Base-by-base conservation (phyloP, 2,888 invertebrate genomes). In the Apodemia zela region DNA sequence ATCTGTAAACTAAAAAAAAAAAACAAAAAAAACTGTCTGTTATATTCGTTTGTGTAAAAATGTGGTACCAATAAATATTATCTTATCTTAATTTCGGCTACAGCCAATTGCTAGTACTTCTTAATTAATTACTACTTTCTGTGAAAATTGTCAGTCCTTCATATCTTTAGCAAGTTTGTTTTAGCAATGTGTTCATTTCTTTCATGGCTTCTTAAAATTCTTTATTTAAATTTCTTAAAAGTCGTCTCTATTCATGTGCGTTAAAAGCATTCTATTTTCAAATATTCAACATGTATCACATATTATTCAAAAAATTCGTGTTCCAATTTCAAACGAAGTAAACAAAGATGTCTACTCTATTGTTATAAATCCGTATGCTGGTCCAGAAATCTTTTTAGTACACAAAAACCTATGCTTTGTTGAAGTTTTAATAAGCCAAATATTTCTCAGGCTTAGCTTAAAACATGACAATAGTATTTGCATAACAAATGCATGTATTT, bases 271-370 rank as follows among this genome's bases (percentile, higher is more conserved):
- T 21, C 51, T 51, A 51, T 51, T 25, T 51, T 21, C 51, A 51
- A 51, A 51, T 51, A 13, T 51, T 21, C 21, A 11, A 51, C 17
- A 51, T 51, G 51, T 51, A 51, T 51, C 51, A 51, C 51, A 51
- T 51, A 18, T 38, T 38, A 38, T 51, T 51, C 51, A 51, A 2
- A 51, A 51, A 51, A 51, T 51, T 51, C 51, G 11, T 51, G 51
- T 51, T 51, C 51, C 51, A 51, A 51, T 51, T 51, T 51, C 51
- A 51, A 51, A 51, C 18, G 18, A 21, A 21, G 18, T 51, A 51
- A 49, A 51, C 51, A 51, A 51, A 51, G 51, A 51, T 51, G 51
- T 51, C 51, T 51, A 51, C 51, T 11, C 51, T 21, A 51, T 51
- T 51, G 51, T 18, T 38, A 38, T 38, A 51, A 51, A 18, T 51